Percentiles rank a stretch among this genome's conserved stretches.
These are phyloP conservation scores for Butorides virescens DNA, from an alignment of 2,113 vertebrate species.

Conservation along the genomic window DNA sequence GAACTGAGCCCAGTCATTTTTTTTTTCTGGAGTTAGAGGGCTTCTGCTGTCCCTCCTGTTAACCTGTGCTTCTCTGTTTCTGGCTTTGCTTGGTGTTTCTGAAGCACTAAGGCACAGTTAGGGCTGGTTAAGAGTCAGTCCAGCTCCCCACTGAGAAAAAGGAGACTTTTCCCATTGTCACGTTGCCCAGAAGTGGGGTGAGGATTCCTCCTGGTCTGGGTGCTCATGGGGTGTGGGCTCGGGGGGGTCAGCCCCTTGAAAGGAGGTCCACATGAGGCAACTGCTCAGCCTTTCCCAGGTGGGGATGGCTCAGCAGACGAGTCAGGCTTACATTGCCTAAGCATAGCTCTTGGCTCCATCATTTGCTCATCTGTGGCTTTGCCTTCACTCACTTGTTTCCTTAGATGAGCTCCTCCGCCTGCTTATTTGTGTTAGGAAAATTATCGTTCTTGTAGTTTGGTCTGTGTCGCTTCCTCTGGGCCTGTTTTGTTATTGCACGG, in stretches of 20 bases:
- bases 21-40: neutral
- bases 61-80: neutral
- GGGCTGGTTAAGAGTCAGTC: neutral
- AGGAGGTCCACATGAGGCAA: fast-evolving
- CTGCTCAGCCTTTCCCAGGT: neutral
- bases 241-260: neutral
- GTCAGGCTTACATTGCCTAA: neutral
- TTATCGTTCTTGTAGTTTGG: slow-evolving; percentile 41
- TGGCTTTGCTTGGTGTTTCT: neutral
- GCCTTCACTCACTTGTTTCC: slow-evolving; percentile 39
- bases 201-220: neutral
- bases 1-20: neutral
- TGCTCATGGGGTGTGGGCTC: neutral
- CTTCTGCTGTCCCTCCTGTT: neutral
- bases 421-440: slow-evolving; percentile 65
- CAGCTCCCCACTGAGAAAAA: neutral
- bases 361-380: slow-evolving; percentile 52
- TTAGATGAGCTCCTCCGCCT: slow-evolving; percentile 40
- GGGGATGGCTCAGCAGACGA: neutral
- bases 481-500: slow-evolving; percentile 40
- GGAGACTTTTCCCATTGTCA: neutral
- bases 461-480: slow-evolving; percentile 58
- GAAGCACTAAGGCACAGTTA: neutral
- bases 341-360: neutral
- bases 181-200: fast-evolving